Percentiles rank a stretch among this genome's conserved stretches.
Conservation (phyloP, 2,797 vertebrate genomes). For the Leucoraja ocellata region DNA sequence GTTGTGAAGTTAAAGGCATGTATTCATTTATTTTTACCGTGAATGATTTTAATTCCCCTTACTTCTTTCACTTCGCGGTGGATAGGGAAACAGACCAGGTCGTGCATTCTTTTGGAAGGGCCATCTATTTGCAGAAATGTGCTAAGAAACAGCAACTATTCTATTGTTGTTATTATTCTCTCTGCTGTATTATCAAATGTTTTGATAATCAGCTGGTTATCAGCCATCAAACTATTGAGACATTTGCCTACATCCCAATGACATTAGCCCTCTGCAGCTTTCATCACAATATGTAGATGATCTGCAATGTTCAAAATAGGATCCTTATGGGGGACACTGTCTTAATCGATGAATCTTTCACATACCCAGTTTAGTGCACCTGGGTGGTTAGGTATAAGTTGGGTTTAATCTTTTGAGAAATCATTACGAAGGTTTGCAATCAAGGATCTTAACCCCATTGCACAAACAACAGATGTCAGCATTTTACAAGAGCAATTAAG, state of each 20-base stretch:
- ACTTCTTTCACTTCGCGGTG: neutral
- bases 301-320: neutral
- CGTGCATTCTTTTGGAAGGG: neutral
- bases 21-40: neutral
- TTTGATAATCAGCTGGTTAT: neutral
- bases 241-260: neutral
- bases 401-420: neutral
- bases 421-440: neutral
- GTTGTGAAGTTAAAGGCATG: neutral
- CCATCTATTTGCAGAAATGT: neutral
- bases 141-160: neutral
- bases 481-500: neutral
- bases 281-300: conserved; percentile 2
- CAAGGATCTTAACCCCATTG: conserved; percentile 12
- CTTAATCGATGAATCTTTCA: neutral
- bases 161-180: neutral
- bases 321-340: neutral
- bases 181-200: neutral
- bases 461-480: conserved; percentile 13
- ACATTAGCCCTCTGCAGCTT: neutral
- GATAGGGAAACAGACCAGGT: neutral
- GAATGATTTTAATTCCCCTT: neutral
- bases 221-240: neutral
- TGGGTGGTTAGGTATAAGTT: neutral
- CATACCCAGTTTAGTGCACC: neutral